Conservation (phyloP, 2,113 vertebrate genomes). For the Eurystomus gularis region DNA sequence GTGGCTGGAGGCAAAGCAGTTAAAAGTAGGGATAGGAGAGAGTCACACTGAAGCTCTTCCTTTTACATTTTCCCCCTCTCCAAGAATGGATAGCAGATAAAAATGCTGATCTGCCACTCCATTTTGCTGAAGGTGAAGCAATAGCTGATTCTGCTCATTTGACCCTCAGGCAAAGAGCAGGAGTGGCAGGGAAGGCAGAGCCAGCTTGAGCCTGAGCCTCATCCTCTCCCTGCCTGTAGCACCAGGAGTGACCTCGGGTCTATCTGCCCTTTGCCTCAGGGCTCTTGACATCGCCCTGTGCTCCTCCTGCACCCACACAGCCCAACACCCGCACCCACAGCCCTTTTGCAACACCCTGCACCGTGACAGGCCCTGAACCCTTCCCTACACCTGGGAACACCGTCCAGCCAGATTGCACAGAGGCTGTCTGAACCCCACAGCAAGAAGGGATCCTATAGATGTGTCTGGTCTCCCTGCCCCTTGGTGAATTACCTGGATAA, state of each 20-base stretch:
- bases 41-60: background rate
- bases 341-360: background rate
- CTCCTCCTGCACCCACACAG: background rate
- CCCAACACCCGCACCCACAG: fast-evolving
- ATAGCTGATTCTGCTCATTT: background rate
- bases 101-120: background rate
- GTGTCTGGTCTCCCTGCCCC: background rate
- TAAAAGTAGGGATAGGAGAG: background rate
- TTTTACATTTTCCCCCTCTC: background rate
- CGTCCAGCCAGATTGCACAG: background rate
- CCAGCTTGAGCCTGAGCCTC: background rate
- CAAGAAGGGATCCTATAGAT: fast-evolving
- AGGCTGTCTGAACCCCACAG: background rate
- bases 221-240: fast-evolving
- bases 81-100: background rate
- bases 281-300: background rate
- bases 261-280: background rate
- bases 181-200: background rate
- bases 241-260: fast-evolving
- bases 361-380: background rate
- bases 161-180: background rate
- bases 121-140: background rate
- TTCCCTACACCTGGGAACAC: background rate
- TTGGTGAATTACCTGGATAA: background rate
- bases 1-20: background rate